Percentiles rank a stretch among this genome's conserved stretches.
phyloP scores from a whole-genome alignment of 2,888 invertebrate species.

The Himalopsyche anomala region DNA sequence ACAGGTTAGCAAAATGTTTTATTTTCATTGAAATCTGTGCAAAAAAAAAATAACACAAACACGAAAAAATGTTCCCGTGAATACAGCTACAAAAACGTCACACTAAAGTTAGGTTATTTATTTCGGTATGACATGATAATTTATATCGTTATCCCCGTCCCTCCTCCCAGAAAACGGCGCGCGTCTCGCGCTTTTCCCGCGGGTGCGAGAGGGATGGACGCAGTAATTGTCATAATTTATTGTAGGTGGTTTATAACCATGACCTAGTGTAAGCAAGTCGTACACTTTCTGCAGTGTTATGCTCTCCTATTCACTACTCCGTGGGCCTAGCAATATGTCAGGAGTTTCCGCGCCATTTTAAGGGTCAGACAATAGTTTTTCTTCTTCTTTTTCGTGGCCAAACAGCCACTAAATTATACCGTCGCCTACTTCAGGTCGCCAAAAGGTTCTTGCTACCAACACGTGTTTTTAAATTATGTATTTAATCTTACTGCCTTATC shows the following conservation, averaged over 20 bases:
- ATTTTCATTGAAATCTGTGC: background rate
- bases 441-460: too few species aligned
- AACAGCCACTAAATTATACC: background rate
- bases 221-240: constrained; percentile 65
- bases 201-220: constrained; percentile 62
- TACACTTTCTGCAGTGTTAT: constrained; percentile 60
- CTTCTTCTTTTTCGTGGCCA: constrained; percentile 32
- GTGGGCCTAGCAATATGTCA: constrained; percentile 13
- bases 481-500: too few species aligned
- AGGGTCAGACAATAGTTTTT: constrained; percentile 40
- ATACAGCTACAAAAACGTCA: constrained; percentile 63
- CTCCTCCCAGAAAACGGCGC: constrained; percentile 47
- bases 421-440: background rate
- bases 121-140: constrained; percentile 65
- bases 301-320: constrained; percentile 53
- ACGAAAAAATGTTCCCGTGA: constrained; percentile 52
- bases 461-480: too few species aligned
- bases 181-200: constrained; percentile 49
- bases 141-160: constrained; percentile 64
- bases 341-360: constrained; percentile 37
- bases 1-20: constrained; percentile 27
- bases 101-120: constrained; percentile 64
- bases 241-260: constrained; percentile 64
- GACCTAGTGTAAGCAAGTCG: constrained; percentile 63
- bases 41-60: constrained; percentile 43